A percentile compares a stretch with the other conserved stretches of the same genome.
Evolutionary conservation across 2,888 invertebrate genomes (phyloP).

Genomic region (Phaedon cochleariae): DNA sequence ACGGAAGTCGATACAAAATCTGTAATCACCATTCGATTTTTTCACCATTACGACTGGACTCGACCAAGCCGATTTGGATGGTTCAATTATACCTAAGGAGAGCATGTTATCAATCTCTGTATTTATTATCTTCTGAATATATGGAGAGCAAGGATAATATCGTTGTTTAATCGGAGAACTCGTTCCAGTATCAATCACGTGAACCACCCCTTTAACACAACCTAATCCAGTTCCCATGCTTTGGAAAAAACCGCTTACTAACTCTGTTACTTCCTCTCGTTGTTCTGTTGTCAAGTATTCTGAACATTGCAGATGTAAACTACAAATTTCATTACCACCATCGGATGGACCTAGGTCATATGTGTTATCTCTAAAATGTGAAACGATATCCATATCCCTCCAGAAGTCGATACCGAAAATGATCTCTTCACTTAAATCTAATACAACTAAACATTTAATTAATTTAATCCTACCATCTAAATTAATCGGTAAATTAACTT

Average conservation of each 20-base stretch:
- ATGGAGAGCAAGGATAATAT: constrained; percentile 30
- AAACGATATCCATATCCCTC: constrained; percentile 27
- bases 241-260: constrained; percentile 2
- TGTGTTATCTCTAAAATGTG: constrained; percentile 1
- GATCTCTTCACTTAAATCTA: constrained; percentile 20
- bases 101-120: constrained; percentile 41
- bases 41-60: constrained; percentile 47
- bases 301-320: not conserved
- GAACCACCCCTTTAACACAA: constrained; percentile 20
- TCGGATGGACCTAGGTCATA: not conserved
- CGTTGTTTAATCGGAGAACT: constrained; percentile 28
- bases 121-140: constrained; percentile 27
- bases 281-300: not conserved
- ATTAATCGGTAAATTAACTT: constrained; percentile 19
- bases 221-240: constrained; percentile 16
- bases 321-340: not conserved
- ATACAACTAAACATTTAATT: constrained; percentile 20
- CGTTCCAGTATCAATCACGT: no score
- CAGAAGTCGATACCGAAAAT: constrained; percentile 31
- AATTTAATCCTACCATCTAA: constrained; percentile 21
- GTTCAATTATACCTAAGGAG: constrained; percentile 26
- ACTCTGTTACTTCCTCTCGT: not conserved
- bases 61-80: constrained; percentile 51
- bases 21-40: constrained; percentile 41
- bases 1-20: constrained; percentile 41